Percentiles rank a stretch among this genome's conserved stretches.
Conservation (phyloP, 2,113 vertebrate genomes). For the Castor canadensis region DNA sequence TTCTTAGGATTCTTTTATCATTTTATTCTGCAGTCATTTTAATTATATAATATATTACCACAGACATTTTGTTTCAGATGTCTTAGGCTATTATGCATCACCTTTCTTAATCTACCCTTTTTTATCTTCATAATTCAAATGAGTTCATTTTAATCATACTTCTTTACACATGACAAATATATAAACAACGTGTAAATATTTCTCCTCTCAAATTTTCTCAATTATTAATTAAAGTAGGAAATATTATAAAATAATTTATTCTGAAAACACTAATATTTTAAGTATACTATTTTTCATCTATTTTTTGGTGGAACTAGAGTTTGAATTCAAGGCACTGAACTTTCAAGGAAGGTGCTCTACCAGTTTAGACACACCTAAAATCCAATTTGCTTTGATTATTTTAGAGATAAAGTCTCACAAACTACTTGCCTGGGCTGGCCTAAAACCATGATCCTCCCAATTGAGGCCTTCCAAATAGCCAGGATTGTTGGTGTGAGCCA, state of each 20-base stretch:
- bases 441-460: too few species aligned
- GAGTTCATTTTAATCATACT: neutral
- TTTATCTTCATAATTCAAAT: neutral
- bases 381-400: too few species aligned
- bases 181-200: neutral
- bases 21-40: neutral
- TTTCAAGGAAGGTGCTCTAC: too few species aligned
- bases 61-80: neutral
- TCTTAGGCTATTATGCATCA: neutral
- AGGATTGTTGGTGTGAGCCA: too few species aligned
- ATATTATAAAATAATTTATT: neutral
- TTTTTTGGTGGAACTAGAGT: too few species aligned
- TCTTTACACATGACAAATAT: neutral
- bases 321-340: too few species aligned
- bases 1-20: neutral
- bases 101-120: neutral
- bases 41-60: neutral
- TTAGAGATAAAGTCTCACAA: too few species aligned
- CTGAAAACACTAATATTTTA: neutral
- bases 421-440: too few species aligned
- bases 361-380: too few species aligned
- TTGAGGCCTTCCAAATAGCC: too few species aligned
- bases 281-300: neutral
- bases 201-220: neutral
- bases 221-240: neutral